Percentiles rank a stretch among this genome's conserved stretches.
These are phyloP conservation scores for Chrysodeixis includens DNA, from an alignment of 2,888 invertebrate species.

Conservation along the genomic window DNA sequence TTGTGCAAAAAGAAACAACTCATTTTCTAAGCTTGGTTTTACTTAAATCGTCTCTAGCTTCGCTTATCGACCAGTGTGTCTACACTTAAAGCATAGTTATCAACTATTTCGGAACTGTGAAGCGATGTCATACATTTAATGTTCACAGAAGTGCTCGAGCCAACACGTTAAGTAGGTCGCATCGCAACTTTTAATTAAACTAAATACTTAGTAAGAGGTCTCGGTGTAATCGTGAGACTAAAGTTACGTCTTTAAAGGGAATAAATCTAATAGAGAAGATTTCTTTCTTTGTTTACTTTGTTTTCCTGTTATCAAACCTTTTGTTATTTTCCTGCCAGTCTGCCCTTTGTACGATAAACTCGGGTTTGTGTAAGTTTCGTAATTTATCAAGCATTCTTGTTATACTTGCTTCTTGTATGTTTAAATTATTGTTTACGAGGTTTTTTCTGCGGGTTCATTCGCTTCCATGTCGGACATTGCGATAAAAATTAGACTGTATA, in stretches of 20 bases:
- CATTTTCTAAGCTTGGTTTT: no score
- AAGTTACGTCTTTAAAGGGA: constrained; percentile 62
- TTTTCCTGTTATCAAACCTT: constrained; percentile 58
- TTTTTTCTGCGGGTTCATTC: no score
- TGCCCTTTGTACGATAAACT: constrained; percentile 42
- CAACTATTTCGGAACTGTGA: constrained; percentile 43
- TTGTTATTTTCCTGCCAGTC: constrained; percentile 56
- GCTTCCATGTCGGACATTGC: no score
- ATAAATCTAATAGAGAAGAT: constrained; percentile 63
- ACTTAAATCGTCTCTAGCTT: no score
- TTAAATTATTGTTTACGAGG: constrained; percentile 33
- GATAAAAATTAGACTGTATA: no score
- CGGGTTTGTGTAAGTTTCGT: constrained; percentile 23
- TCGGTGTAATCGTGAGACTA: constrained; percentile 53
- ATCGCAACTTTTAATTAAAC: constrained; percentile 58
- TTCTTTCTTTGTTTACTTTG: constrained; percentile 58
- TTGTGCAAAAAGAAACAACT: no score
- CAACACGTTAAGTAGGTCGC: constrained; percentile 41
- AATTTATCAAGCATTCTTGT: constrained; percentile 31
- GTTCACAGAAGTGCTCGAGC: constrained; percentile 14
- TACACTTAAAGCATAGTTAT: constrained; percentile 41
- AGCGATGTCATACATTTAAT: constrained; percentile 17
- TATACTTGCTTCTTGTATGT: constrained; percentile 45
- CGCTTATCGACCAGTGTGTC: background rate
- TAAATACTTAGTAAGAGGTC: constrained; percentile 51